Base-by-base conservation (phyloP, 2,797 vertebrate species). In the Scolopax bukidnonensis region DNA sequence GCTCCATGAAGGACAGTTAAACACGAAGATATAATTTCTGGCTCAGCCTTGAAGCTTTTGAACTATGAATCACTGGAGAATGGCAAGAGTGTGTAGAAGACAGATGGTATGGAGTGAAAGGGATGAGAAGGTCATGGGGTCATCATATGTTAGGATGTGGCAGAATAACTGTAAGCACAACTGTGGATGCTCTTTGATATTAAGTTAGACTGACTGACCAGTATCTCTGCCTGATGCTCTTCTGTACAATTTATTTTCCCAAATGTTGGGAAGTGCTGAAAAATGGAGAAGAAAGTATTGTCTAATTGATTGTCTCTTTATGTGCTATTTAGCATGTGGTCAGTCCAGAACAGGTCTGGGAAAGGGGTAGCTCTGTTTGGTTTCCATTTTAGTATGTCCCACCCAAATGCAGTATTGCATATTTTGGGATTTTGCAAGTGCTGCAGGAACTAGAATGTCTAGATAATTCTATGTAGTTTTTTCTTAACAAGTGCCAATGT, bases 41-140 rank as follows among this genome's bases (percentile, higher is more conserved):
- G 19, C 85, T 87, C 30, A 84, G 53, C 32, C 57, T 89, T 47
- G 33, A 65, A 83, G 54, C n/a, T 76, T 85, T 45, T 64, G 82
- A 81, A 40, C 63, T 64, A 23, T 71, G 48, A 83, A 73, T 85
- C 85, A 54, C 76, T 85, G 71, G 54, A 38, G 18, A 69, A n/a
- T 43, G 20, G 40, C 74, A 78, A 21, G 73, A 87, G 8, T 24
- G 11, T 28, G 32, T 68, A 2, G 16, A 57, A 80, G 79, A 79
- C 36, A 68, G 57, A 60, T 73, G 54, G 24, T 33, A n/a, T 2
- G 2, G 63, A 79, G 59, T 56, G 71, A 24, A 76, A 73, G 32
- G 59, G 47, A 51, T 36, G 28, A 48, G 78, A 50, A 61, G 45
- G 17, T 71, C 64, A 7, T 1, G 10, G 38, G 40, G 21, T 45